These are phyloP conservation scores for Dermatemys mawii DNA, from an alignment of 2,113 vertebrate genomes.

Conservation along the genomic window DNA sequence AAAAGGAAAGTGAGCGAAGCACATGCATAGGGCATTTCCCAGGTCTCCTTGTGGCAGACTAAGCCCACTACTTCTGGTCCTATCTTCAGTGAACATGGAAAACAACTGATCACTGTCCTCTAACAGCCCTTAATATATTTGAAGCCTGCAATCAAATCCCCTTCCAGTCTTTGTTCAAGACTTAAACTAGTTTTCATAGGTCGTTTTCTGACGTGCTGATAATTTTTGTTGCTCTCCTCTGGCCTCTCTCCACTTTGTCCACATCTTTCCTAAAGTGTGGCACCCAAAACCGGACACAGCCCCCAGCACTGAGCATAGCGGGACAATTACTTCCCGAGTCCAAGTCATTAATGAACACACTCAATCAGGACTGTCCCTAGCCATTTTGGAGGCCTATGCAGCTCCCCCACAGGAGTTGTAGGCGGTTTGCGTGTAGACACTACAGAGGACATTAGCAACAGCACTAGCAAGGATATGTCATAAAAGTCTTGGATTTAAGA, in stretches of 20 bases:
- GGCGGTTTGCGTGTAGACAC: slow-evolving; percentile 47
- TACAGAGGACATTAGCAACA: background rate
- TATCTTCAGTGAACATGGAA: background rate
- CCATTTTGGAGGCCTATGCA: too few species aligned
- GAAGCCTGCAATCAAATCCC: background rate
- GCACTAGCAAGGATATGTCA: slow-evolving; percentile 18
- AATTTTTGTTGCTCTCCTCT: background rate
- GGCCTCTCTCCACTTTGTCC: too few species aligned
- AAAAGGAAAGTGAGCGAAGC: background rate
- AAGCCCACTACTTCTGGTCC: background rate
- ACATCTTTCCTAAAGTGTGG: too few species aligned
- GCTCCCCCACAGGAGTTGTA: too few species aligned
- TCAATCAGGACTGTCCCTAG: too few species aligned
- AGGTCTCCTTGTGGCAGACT: background rate
- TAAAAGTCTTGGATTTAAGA: slow-evolving; percentile 33
- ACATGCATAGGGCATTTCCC: too few species aligned
- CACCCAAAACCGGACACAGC: too few species aligned
- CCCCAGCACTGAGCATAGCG: too few species aligned
- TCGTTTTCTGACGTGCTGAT: background rate
- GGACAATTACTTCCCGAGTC: too few species aligned
- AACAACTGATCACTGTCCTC: background rate
- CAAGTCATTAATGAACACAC: too few species aligned
- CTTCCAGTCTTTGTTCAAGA: background rate
- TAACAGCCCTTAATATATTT: background rate
- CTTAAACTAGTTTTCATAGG: background rate